Evolutionary conservation across 2,888 invertebrate species (phyloP).

Genomic region (Elysia crispata): DNA sequence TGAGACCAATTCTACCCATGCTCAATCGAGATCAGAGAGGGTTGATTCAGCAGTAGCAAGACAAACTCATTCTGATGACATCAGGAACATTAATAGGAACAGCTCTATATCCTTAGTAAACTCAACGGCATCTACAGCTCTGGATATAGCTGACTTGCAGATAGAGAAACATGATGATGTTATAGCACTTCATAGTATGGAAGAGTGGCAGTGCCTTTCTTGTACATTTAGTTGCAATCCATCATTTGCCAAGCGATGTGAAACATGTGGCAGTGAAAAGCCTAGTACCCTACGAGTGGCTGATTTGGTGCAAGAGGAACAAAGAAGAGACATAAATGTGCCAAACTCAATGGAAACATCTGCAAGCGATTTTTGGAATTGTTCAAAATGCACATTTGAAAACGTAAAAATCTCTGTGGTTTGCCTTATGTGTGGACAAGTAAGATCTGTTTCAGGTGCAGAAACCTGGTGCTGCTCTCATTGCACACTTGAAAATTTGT

Average conservation of each 20-base stretch:
- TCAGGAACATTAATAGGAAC: too few species aligned
- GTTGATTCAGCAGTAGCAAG: background rate
- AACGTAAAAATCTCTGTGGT: constrained; percentile 42
- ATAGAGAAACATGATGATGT: background rate
- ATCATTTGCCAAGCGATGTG: constrained; percentile 87
- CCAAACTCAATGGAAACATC: constrained; percentile 53
- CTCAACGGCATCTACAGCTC: background rate
- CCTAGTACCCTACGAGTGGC: too few species aligned
- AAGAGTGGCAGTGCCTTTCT: constrained; percentile 90
- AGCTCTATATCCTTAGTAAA: background rate
- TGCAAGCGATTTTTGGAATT: constrained; percentile 52
- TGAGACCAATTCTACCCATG: background rate
- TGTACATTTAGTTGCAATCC: constrained; percentile 93
- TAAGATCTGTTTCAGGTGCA: constrained; percentile 6
- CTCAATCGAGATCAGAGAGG: background rate
- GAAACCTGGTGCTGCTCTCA: constrained; percentile 62
- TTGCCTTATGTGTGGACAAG: constrained; percentile 51
- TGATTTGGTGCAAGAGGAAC: background rate
- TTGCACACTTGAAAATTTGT: constrained; percentile 83
- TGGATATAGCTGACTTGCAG: background rate
- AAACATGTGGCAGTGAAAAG: constrained; percentile 83
- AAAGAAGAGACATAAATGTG: constrained; percentile 29
- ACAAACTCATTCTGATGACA: too few species aligned
- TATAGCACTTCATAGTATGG: too few species aligned
- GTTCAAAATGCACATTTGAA: constrained; percentile 53